Evolutionary conservation across 2,113 vertebrate species (phyloP).

Genomic region (Lipophrys pholis): DNA sequence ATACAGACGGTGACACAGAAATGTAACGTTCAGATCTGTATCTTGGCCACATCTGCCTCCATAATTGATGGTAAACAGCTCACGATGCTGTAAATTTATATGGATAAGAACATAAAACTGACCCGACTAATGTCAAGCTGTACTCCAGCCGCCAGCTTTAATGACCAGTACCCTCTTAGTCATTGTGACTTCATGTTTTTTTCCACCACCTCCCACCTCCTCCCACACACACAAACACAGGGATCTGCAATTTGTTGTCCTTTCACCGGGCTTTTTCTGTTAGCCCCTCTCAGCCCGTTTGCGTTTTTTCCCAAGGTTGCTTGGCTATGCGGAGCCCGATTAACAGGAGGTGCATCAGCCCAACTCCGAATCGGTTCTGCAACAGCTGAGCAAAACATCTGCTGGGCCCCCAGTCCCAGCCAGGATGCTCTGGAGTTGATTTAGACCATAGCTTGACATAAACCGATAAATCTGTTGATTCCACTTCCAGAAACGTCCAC

Average conservation of each 20-base stretch:
- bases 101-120: slow-evolving; percentile 11
- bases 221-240: slow-evolving; percentile 34
- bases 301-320: slow-evolving; percentile 63
- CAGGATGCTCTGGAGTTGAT: slow-evolving; percentile 64
- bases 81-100: slow-evolving; percentile 8
- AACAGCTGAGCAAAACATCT: slow-evolving; percentile 78
- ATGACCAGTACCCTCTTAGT: slow-evolving; percentile 29
- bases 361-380: slow-evolving; percentile 61
- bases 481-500: slow-evolving; percentile 60
- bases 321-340: slow-evolving; percentile 57
- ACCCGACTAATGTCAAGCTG: slow-evolving; percentile 20
- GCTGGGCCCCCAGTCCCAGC: slow-evolving; percentile 44
- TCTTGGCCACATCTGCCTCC: slow-evolving; percentile 10
- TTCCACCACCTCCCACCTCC: slow-evolving; percentile 52
- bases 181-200: slow-evolving; percentile 63
- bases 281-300: slow-evolving; percentile 25
- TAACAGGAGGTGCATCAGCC: slow-evolving; percentile 60
- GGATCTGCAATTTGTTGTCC: slow-evolving; percentile 51
- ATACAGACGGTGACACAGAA: slow-evolving; percentile 20
- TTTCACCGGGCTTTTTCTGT: slow-evolving; percentile 42
- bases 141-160: slow-evolving; percentile 24
- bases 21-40: slow-evolving; percentile 36
- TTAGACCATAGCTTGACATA: slow-evolving; percentile 59
- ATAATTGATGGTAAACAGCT: slow-evolving; percentile 21
- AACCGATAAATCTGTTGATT: slow-evolving; percentile 65